These are phyloP conservation scores for Zapornia atra DNA, from an alignment of 2,113 vertebrate genomes.

Conservation along the genomic window DNA sequence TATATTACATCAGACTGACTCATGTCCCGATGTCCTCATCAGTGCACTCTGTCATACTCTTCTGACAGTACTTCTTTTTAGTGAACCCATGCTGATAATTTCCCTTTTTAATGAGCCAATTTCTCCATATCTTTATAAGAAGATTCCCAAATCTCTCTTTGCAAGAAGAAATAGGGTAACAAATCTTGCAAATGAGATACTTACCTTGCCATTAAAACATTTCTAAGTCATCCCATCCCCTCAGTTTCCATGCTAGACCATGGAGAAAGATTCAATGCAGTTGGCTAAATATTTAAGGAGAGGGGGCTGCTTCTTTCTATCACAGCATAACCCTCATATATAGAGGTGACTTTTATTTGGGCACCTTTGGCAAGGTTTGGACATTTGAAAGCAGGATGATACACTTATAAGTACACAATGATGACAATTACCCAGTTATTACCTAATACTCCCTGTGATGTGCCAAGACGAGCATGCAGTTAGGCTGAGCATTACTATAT, in stretches of 20 bases:
- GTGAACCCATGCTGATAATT: slow-evolving; percentile 25
- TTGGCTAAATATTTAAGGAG: not conserved
- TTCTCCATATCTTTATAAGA: not conserved
- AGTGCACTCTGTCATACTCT: slow-evolving; percentile 22
- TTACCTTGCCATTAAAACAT: not conserved
- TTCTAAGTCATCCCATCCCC: not conserved
- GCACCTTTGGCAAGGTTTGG: not conserved
- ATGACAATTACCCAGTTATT: not conserved
- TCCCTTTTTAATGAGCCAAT: slow-evolving; percentile 35
- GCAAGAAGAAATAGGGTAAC: not conserved
- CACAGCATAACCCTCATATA: not conserved
- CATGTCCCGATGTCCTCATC: slow-evolving; percentile 32
- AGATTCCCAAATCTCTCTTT: not conserved
- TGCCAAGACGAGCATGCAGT: not conserved
- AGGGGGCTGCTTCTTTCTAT: not conserved
- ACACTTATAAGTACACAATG: accelerated
- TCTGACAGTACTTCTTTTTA: slow-evolving; percentile 41
- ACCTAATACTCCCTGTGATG: not conserved
- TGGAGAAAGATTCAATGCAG: not conserved
- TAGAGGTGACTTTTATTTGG: not conserved
- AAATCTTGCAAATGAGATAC: not conserved
- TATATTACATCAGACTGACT: slow-evolving; percentile 54
- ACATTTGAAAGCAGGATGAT: not conserved
- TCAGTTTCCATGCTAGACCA: not conserved
- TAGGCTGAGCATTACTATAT: not conserved